Evolutionary conservation across 2,797 vertebrate species (phyloP), one percentile per base, ranked within the genome.

Genomic region (Myotis findleyi): DNA sequence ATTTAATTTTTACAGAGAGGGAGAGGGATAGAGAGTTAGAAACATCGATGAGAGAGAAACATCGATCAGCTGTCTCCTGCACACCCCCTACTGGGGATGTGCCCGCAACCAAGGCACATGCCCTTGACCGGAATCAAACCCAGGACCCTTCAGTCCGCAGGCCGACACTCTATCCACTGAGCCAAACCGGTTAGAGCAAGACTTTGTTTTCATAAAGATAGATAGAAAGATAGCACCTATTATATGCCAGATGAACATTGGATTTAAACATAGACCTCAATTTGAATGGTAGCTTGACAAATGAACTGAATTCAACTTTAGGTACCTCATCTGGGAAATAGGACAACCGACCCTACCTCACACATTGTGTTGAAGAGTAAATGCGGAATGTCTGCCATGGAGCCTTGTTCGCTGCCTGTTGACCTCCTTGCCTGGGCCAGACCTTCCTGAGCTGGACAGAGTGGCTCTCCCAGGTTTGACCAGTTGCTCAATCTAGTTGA

Each of bases 221-320:
- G 89, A 7, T 47, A 30, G 72, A 20, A 5, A 14, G 27, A 30
- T 4, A 10, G 5, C 20, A 51, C 71, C 53, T 77, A 5, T 14
- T 47, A 25, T 33, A 47, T 66, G 8, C 49, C 23, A 87, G 76
- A 53, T 38, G 44, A 44, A 47, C 76, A 82, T 73, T 84, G 59
- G 36, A 89, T 89, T 77, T 93, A 83, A 96, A 75, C 77, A 57
- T 9, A 69, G 20, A 68, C 49, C 62, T 91, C 23, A 33, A 0
- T 71, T 79, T 47, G 33, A 77, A 80, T 59, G 41, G 16, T 75
- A 62, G 38, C 7, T 47, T 83, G 69, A 66, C 23, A 36, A 88
- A 20, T 59, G 57, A 59, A 1, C 44, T 91, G 49, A 66, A 84
- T 94, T 94, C 36, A 72, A 13, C 82, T 84, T 80, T 51, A 76